Evolutionary conservation across 2,113 vertebrate genomes (phyloP).

Genomic region (Heterochromis multidens): DNA sequence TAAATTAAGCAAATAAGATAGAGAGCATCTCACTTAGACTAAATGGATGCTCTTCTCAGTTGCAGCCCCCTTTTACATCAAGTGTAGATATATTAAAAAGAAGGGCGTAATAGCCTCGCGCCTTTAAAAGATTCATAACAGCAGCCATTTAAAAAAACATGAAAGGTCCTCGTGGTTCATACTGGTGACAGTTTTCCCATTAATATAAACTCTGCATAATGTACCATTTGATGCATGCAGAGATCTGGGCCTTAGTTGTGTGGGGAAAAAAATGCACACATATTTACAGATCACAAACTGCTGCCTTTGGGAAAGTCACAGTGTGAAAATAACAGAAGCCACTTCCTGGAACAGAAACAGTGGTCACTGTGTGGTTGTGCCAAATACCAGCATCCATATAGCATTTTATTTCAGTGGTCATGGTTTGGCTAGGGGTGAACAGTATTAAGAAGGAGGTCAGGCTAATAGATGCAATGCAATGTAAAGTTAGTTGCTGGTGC

Average conservation of each 20-base stretch:
- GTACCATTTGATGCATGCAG: not conserved
- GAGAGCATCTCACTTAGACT: not conserved
- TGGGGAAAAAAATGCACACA: not conserved
- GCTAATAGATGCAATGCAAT: not conserved
- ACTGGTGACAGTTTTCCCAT: not conserved
- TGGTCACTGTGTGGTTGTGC: not conserved
- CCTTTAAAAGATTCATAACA: not conserved
- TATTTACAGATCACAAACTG: slow-evolving; percentile 41
- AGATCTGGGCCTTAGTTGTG: not conserved
- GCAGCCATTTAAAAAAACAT: not conserved
- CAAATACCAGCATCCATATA: not conserved
- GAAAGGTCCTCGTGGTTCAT: not conserved
- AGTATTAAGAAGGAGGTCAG: not conserved
- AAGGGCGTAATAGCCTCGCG: not conserved
- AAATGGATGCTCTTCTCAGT: not conserved
- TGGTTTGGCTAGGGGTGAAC: not conserved
- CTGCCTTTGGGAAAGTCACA: slow-evolving; percentile 43
- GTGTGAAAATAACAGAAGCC: slow-evolving; percentile 10
- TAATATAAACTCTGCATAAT: not conserved
- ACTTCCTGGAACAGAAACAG: not conserved
- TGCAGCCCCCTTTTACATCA: not conserved
- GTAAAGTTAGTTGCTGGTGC: not conserved
- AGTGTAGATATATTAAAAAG: not conserved
- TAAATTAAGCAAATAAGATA: not conserved
- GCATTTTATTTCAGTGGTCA: slow-evolving; percentile 1